Evolutionary conservation across 2,888 invertebrate genomes (phyloP).

Genomic region (Hirudinaria manillensis): DNA sequence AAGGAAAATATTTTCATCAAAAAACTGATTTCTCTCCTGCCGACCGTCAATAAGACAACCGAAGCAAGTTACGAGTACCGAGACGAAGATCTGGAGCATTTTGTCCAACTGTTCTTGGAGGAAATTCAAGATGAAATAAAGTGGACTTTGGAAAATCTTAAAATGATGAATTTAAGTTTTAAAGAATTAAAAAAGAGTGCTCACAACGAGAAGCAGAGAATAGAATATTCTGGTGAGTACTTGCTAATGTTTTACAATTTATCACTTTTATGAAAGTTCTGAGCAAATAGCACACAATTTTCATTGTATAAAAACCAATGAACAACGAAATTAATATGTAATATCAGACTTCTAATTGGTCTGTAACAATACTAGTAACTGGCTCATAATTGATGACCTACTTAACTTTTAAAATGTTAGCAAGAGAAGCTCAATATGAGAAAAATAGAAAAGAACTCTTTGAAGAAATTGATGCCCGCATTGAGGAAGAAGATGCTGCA

Average conservation of each 20-base stretch:
- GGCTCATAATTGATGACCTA: no score
- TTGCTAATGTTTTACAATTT: neutral
- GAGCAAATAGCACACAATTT: neutral
- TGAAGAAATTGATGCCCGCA: neutral
- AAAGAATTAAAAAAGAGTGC: neutral
- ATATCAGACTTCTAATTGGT: neutral
- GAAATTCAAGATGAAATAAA: neutral
- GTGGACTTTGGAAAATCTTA: neutral
- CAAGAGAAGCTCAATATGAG: no score
- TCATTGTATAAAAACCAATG: neutral
- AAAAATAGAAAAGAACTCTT: neutral
- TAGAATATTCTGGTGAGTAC: neutral
- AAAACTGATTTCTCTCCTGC: neutral
- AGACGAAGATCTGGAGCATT: neutral
- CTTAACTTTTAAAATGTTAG: no score
- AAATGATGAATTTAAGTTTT: neutral
- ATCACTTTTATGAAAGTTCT: neutral
- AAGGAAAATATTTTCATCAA: neutral
- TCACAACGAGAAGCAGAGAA: neutral
- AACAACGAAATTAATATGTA: neutral
- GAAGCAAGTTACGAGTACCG: neutral
- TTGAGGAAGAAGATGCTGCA: neutral
- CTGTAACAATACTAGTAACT: no score
- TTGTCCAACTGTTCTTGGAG: neutral
- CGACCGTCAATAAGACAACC: neutral